Evolutionary conservation across 2,113 vertebrate species (phyloP).

Genomic region (Ammodramus savannarum): DNA sequence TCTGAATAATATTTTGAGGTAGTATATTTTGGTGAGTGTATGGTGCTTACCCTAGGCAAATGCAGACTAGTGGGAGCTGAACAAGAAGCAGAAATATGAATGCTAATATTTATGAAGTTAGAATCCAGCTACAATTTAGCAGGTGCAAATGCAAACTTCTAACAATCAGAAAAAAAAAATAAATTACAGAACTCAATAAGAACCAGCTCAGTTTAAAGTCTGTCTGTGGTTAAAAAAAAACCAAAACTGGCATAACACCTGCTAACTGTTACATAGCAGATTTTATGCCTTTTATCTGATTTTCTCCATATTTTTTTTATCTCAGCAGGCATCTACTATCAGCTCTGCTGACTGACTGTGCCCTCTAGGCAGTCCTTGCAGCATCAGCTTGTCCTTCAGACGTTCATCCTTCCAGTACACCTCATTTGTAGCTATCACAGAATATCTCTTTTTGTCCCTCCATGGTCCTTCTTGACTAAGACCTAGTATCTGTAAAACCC

Average conservation of each 20-base stretch:
- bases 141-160: constrained; percentile 63
- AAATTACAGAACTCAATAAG: neutral
- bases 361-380: constrained; percentile 20
- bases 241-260: neutral
- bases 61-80: neutral
- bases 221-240: neutral
- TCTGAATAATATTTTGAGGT: constrained; percentile 53
- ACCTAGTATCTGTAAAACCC: neutral
- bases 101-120: constrained; percentile 63
- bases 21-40: constrained; percentile 49
- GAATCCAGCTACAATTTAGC: constrained; percentile 54
- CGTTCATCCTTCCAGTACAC: neutral
- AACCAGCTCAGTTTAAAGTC: constrained; percentile 22
- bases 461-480: neutral
- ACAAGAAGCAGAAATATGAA: neutral
- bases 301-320: constrained; percentile 57
- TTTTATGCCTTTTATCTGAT: constrained; percentile 63
- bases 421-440: neutral
- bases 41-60: constrained; percentile 52
- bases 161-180: constrained; percentile 54
- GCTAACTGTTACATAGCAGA: constrained; percentile 29
- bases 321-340: constrained; percentile 18
- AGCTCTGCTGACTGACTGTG: constrained; percentile 35
- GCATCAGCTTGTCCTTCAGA: constrained; percentile 27
- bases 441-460: constrained; percentile 14